Evolutionary conservation across 2,888 invertebrate genomes (phyloP).

Genomic region (Argynnis bischoffii): DNA sequence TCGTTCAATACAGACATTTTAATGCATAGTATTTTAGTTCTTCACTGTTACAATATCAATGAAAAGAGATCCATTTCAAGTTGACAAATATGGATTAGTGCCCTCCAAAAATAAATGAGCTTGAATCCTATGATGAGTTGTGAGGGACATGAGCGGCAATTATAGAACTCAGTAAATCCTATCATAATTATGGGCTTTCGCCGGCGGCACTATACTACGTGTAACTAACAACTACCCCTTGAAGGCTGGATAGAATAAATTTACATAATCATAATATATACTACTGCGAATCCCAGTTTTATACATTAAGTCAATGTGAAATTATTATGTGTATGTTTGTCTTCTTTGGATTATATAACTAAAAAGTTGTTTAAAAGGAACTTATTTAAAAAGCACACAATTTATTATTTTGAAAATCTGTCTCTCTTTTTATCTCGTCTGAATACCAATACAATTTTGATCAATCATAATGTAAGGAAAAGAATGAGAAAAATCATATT

Average conservation of each 20-base stretch:
- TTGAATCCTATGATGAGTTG: not conserved
- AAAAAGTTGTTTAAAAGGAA: no score
- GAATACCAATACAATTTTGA: no score
- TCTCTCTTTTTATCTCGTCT: no score
- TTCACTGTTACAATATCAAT: no score
- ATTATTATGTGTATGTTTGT: no score
- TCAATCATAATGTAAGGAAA: no score
- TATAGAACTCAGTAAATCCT: slow-evolving; percentile 11
- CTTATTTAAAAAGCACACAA: no score
- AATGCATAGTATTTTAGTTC: no score
- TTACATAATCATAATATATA: slow-evolving; percentile 10
- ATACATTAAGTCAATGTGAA: not conserved
- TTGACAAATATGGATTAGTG: slow-evolving; percentile 5
- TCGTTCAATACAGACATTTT: no score
- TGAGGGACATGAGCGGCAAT: slow-evolving; percentile 7
- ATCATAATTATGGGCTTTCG: slow-evolving; percentile 18
- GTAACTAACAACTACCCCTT: slow-evolving; percentile 11
- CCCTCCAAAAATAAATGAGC: not conserved
- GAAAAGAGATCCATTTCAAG: not conserved
- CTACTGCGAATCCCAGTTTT: slow-evolving; percentile 10
- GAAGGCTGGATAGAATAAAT: slow-evolving; percentile 12
- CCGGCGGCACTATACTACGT: not conserved
- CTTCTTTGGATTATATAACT: no score
- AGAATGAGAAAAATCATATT: no score
- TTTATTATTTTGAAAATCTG: no score